Evolutionary conservation across 2,113 vertebrate genomes (phyloP), one percentile per base, ranked within the genome.

Genomic region (Siphamia tubifer): DNA sequence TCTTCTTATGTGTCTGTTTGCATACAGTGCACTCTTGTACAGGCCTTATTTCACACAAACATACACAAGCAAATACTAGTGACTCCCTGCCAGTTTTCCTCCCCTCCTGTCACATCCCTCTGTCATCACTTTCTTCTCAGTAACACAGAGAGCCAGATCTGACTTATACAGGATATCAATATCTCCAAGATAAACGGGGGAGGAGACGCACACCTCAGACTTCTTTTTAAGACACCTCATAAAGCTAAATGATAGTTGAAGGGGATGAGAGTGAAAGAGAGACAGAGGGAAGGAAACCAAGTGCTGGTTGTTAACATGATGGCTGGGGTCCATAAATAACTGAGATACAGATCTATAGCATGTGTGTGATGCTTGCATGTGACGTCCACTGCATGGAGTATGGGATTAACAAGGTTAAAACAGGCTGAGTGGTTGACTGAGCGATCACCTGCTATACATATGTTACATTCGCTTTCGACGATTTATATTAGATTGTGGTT

Each of bases 231-330:
- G 84, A 83, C 77, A 68, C 77, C 82, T 91, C 91, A 47, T 91
- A 91, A 92, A 92, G 79, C 76, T 84, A 89, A 91, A 90, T 89
- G 87, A 90, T 87, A 90, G 88, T 85, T 84, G 83, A 90, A 91
- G 81, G 81, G 82, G 83, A 83, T 19, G 75, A 60, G 71, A 79
- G 69, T 58, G 71, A 61, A 60, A 57, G 42, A 52, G 38, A 30
- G 40, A 30, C 16, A 2, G 23, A 40, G 23, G 67, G 42, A 69
- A 48, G 74, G 63, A 68, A 77, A 81, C 74, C 10, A 54, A 88
- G 72, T 47, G 82, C 42, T 13, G 60, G 77, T 79, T 85, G 83
- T 91, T 87, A 91, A 87, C 17, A 66, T 67, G 63, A 74, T 82
- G 74, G 81, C 89, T 85, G 72, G 31, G 27, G 54, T 74, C 54